phyloP scores from a whole-genome alignment of 2,797 vertebrate species.

The Tamandua tetradactyla region DNA sequence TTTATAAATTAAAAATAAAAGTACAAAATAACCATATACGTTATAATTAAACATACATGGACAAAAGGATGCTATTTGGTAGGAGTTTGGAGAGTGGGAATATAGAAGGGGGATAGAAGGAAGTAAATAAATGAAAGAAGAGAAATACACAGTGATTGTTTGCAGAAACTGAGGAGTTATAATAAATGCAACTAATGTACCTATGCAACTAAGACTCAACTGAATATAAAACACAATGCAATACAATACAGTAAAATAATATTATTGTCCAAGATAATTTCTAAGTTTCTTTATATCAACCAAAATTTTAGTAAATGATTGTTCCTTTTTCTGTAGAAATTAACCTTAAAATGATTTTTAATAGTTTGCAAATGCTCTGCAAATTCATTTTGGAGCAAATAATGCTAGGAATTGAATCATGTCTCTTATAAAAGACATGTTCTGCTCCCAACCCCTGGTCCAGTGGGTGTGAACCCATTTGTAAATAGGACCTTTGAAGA shows the following conservation, averaged over 20 bases:
- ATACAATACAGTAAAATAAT: not conserved
- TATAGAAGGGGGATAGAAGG: not conserved
- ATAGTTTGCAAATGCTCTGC: not conserved
- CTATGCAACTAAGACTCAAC: not conserved
- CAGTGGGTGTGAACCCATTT: too few relatives aligned
- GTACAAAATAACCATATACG: not conserved
- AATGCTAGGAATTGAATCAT: too few relatives aligned
- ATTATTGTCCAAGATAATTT: not conserved
- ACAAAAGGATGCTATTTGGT: not conserved
- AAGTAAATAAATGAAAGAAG: not conserved
- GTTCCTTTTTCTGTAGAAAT: constrained; percentile 16
- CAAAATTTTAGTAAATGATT: not conserved
- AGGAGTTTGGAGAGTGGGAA: not conserved
- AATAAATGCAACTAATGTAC: not conserved
- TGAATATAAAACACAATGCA: not conserved
- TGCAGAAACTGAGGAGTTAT: not conserved
- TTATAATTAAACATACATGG: not conserved
- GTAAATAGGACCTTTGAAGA: too few relatives aligned
- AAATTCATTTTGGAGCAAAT: constrained; percentile 5
- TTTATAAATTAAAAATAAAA: not conserved
- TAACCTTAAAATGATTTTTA: constrained; percentile 25
- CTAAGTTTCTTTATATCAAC: not conserved
- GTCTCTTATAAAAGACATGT: too few relatives aligned
- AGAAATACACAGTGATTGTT: not conserved
- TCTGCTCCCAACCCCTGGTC: too few relatives aligned